Base-by-base conservation (phyloP, 2,888 invertebrate genomes). In the Notocelia uddmanniana region DNA sequence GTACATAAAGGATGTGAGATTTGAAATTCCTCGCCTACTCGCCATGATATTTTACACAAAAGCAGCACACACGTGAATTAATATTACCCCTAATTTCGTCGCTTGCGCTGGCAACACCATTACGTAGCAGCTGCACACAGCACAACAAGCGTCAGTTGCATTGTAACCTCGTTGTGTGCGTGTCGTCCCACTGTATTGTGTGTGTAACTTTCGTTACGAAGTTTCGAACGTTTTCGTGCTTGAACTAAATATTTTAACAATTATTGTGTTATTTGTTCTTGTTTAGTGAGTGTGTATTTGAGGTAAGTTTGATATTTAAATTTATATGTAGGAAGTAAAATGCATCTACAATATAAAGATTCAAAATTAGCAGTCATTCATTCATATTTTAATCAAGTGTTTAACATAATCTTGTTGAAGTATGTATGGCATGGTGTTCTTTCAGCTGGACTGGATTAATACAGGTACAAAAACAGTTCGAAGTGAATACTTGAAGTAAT, bases 41-140 rank as follows among this genome's bases (percentile, higher is more conserved):
- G n/a, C n/a, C n/a, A n/a, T n/a, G n/a, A n/a, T n/a, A n/a, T n/a
- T n/a, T n/a, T n/a, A n/a, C n/a, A n/a, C n/a, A n/a, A n/a, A n/a
- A n/a, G n/a, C n/a, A n/a, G n/a, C n/a, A n/a, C 8, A 34, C 10
- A 34, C 34, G 10, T 9, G 10, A 34, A 45, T 5, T 45, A 59
- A 19, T 59, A 23, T 41, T 60, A 21, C 41, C 45, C 26, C 26
- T 26, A 13, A 48, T 60, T 19, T 37, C n/a, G 11, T 15, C 9
- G 11, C 11, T 31, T 55, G 18, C 21, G n/a, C 68, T 68, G 68
- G 72, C 68, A 72, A 57, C 72, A 62, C 37, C 3, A n/a, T 13
- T 18, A 57, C 55, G 48, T 60, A 55, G 60, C 71, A 72, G 68
- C 67, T 68, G 72, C 72, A 67, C 59, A 54, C 69, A 58, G 48